A percentile compares a stretch with the other conserved stretches of the same genome.
Evolutionary conservation across 2,888 invertebrate genomes (phyloP).

Genomic region (Cantharis rustica): DNA sequence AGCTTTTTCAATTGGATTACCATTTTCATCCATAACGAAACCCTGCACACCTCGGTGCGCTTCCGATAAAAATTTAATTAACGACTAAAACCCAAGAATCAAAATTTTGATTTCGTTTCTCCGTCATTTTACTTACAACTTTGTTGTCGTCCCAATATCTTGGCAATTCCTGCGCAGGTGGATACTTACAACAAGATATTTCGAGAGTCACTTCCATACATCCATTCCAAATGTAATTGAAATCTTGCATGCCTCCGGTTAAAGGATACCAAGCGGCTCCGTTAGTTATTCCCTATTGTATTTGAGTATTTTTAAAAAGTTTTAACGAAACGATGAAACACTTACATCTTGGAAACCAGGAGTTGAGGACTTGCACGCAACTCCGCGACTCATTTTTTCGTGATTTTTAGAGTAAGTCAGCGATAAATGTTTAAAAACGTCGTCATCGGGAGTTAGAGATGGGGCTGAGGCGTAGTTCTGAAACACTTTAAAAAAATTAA

Average conservation of each 20-base stretch:
- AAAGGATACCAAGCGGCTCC: constrained; percentile 94
- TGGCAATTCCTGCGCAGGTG: constrained; percentile 76
- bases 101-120: background rate
- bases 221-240: constrained; percentile 91
- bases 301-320: background rate
- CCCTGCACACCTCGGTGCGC: constrained; percentile 90
- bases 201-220: constrained; percentile 96
- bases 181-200: constrained; percentile 93
- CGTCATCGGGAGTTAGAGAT: constrained; percentile 88
- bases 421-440: constrained; percentile 86
- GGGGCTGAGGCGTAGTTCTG: constrained; percentile 82
- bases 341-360: constrained; percentile 70
- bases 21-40: constrained; percentile 78
- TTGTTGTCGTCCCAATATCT: constrained; percentile 90
- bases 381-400: constrained; percentile 84
- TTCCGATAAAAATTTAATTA: constrained; percentile 83
- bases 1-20: constrained; percentile 79
- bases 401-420: constrained; percentile 86
- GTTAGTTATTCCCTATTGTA: constrained; percentile 82
- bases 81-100: constrained; percentile 61
- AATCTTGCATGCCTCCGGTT: constrained; percentile 93
- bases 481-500: constrained; percentile 66
- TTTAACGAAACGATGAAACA: background rate
- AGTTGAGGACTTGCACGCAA: constrained; percentile 77
- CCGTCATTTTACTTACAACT: constrained; percentile 62